Evolutionary conservation across 2,797 vertebrate genomes (phyloP).

Genomic region (Pipistrellus pygmaeus): DNA sequence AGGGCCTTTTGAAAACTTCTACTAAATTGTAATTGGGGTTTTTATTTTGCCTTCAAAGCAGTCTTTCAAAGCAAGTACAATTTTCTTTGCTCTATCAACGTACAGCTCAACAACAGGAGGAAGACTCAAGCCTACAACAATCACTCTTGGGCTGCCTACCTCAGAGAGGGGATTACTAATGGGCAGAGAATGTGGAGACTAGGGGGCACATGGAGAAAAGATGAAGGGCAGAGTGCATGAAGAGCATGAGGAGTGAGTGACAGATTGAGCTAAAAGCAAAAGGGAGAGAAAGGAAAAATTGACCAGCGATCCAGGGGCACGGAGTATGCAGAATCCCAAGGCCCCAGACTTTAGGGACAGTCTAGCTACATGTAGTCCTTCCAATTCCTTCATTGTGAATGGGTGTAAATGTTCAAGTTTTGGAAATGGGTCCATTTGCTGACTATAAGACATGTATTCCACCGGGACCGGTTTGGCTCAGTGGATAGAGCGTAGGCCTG

Average conservation of each 20-base stretch:
- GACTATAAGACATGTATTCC: not conserved
- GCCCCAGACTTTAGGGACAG: not conserved
- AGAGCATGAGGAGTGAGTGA: not conserved
- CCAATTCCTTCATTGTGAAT: not conserved
- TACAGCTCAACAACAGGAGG: slow-evolving; percentile 19
- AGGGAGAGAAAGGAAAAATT: not conserved
- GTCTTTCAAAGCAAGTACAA: slow-evolving; percentile 45
- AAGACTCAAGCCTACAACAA: slow-evolving; percentile 1
- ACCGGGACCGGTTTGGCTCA: too few relatives aligned
- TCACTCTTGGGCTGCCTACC: not conserved
- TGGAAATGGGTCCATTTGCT: not conserved
- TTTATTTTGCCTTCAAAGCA: slow-evolving; percentile 62
- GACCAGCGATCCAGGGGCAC: not conserved
- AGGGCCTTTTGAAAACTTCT: not conserved
- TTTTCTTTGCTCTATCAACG: slow-evolving; percentile 43
- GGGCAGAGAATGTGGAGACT: not conserved
- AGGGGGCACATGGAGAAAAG: not conserved
- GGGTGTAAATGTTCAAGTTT: not conserved
- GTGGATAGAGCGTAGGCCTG: too few relatives aligned
- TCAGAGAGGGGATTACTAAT: not conserved
- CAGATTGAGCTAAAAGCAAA: not conserved
- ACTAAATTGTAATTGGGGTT: slow-evolving; percentile 53
- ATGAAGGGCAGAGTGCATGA: not conserved
- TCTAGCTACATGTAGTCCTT: not conserved
- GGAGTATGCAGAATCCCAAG: not conserved